A percentile compares a stretch with the other conserved stretches of the same genome.
These are phyloP conservation scores for Macaca fascicularis DNA, from an alignment of 2,113 vertebrate genomes.

Conservation along the genomic window DNA sequence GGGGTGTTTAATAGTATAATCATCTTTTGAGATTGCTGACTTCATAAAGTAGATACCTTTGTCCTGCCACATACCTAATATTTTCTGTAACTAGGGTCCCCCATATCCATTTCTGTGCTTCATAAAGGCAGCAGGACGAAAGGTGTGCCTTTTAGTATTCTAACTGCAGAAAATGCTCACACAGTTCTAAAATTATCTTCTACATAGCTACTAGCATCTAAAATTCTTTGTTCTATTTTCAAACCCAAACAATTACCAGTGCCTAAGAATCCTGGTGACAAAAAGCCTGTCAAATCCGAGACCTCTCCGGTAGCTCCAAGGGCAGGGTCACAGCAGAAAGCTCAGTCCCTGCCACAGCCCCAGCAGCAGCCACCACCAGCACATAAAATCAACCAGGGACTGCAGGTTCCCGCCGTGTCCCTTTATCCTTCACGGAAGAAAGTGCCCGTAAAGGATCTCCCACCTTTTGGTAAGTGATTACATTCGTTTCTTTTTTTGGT, in stretches of 20 bases:
- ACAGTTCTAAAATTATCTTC: background rate
- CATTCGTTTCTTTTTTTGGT: background rate
- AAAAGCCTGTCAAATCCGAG: slow-evolving; percentile 91
- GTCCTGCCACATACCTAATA: background rate
- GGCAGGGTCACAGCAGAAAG: slow-evolving; percentile 91
- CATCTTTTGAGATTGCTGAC: background rate
- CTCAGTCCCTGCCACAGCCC: slow-evolving; percentile 81
- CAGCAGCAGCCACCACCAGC: slow-evolving; percentile 74
- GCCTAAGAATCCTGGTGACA: slow-evolving; percentile 93
- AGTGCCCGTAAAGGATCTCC: slow-evolving; percentile 96
- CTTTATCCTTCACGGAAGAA: slow-evolving; percentile 97
- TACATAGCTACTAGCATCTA: background rate
- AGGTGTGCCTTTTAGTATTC: background rate
- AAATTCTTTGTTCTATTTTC: slow-evolving; percentile 60
- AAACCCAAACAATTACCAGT: slow-evolving; percentile 82
- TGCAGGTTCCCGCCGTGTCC: slow-evolving; percentile 95
- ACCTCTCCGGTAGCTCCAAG: slow-evolving; percentile 95
- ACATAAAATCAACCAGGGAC: slow-evolving; percentile 90
- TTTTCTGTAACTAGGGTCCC: background rate
- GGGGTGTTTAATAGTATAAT: background rate
- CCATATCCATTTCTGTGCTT: background rate
- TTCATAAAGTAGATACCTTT: background rate
- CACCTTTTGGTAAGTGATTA: slow-evolving; percentile 92
- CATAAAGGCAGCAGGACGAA: background rate
- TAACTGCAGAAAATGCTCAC: background rate